phyloP scores from a whole-genome alignment of 2,888 invertebrate species.

The Acleris laterana region DNA sequence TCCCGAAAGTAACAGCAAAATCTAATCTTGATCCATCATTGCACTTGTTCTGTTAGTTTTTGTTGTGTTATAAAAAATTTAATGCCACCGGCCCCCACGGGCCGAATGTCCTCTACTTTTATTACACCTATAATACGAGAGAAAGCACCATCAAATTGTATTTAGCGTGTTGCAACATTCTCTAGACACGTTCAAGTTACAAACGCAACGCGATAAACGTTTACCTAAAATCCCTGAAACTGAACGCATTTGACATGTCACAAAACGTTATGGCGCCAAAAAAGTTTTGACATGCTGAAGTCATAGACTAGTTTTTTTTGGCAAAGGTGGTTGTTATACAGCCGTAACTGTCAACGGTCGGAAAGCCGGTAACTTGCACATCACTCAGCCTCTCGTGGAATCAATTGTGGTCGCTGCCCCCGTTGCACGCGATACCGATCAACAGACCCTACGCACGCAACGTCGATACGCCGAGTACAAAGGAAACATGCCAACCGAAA shows the following conservation, averaged over 20 bases:
- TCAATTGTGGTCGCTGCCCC: constrained; percentile 77
- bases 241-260: neutral
- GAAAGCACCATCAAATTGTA: constrained; percentile 49
- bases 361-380: constrained; percentile 34
- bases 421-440: constrained; percentile 79
- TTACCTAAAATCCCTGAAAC: neutral
- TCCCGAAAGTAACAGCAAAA: constrained; percentile 16
- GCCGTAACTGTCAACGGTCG: constrained; percentile 33
- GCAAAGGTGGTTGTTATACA: constrained; percentile 15
- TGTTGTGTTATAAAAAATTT: constrained; percentile 33
- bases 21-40: constrained; percentile 35
- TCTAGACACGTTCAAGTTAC: constrained; percentile 21
- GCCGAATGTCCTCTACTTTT: constrained; percentile 38
- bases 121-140: constrained; percentile 41
- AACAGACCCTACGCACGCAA: constrained; percentile 73
- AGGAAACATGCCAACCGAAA: constrained; percentile 68
- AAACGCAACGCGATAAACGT: constrained; percentile 23
- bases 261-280: neutral
- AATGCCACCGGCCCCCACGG: constrained; percentile 32
- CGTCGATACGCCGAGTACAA: constrained; percentile 58
- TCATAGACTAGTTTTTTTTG: constrained; percentile 21
- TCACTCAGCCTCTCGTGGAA: constrained; percentile 57
- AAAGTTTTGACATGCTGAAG: neutral
- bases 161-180: constrained; percentile 44
- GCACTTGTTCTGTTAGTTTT: constrained; percentile 35